phyloP scores from a whole-genome alignment of 37 sponge, comb jelly and placozoan species.

The Oscarella lobularis region DNA sequence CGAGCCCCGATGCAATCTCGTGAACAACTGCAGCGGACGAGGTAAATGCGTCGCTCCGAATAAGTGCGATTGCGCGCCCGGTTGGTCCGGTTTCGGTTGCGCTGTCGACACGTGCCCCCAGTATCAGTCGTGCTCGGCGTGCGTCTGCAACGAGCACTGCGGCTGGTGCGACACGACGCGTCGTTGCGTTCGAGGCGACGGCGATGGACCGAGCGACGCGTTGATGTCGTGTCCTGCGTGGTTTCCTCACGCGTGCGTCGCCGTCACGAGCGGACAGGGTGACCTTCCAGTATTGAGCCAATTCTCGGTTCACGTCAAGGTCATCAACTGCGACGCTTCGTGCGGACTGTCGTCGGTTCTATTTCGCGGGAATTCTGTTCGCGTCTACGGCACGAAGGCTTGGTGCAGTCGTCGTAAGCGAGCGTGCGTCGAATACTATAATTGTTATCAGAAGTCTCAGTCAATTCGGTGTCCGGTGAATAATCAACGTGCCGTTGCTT shows the following conservation, averaged over 20 bases:
- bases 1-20: neutral
- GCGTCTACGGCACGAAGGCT: neutral
- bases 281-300: too few species aligned
- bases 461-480: too few species aligned
- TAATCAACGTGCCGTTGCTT: too few species aligned
- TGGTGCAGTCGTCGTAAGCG: neutral
- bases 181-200: neutral
- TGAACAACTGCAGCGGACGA: neutral
- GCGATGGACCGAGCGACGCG: neutral
- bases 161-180: neutral
- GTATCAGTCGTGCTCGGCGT: neutral
- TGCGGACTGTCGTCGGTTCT: neutral
- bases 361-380: neutral
- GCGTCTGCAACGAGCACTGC: neutral
- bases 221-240: neutral
- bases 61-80: neutral
- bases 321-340: neutral
- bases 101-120: neutral
- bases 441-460: too few species aligned
- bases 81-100: neutral
- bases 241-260: neutral
- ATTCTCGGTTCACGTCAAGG: neutral
- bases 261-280: too few species aligned
- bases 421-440: neutral
- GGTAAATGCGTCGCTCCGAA: neutral